A percentile compares a stretch with the other conserved stretches of the same genome.
Evolutionary conservation across 2,888 invertebrate genomes (phyloP).

Genomic region (Athalia circularis): DNA sequence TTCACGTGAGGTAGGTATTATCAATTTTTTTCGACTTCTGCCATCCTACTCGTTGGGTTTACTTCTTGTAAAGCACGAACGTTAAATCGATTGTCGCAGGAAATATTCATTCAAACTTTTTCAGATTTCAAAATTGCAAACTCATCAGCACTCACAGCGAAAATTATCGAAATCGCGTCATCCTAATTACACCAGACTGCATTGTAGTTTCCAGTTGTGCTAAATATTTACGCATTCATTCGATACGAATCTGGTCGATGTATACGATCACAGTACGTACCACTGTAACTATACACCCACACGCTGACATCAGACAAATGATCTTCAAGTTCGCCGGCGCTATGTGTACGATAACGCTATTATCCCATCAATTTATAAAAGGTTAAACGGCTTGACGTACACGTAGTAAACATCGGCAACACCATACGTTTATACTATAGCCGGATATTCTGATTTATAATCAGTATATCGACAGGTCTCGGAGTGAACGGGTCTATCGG

Average conservation of each 20-base stretch:
- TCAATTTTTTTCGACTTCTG: background rate
- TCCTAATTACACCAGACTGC: conserved; percentile 16
- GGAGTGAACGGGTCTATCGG: too few relatives aligned
- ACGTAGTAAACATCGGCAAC: too few relatives aligned
- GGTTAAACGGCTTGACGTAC: conserved; percentile 37
- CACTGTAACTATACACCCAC: background rate
- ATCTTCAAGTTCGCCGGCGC: conserved; percentile 28
- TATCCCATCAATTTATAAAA: conserved; percentile 36
- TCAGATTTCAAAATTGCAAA: too few relatives aligned
- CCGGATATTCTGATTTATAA: too few relatives aligned
- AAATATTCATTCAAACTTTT: background rate
- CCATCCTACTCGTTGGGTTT: too few relatives aligned
- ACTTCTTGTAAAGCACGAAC: background rate
- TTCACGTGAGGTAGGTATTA: background rate
- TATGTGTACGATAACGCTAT: conserved; percentile 24
- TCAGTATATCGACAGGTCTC: too few relatives aligned
- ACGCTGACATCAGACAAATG: conserved; percentile 5
- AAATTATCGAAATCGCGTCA: conserved; percentile 5
- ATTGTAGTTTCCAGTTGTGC: conserved; percentile 7
- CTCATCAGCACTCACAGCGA: too few relatives aligned
- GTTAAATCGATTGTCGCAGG: background rate
- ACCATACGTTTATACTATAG: too few relatives aligned
- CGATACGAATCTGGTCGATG: conserved; percentile 23
- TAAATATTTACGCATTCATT: conserved; percentile 20
- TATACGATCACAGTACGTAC: background rate